Evolutionary conservation across 2,113 vertebrate genomes (phyloP).

Genomic region (Ranitomeya imitator): DNA sequence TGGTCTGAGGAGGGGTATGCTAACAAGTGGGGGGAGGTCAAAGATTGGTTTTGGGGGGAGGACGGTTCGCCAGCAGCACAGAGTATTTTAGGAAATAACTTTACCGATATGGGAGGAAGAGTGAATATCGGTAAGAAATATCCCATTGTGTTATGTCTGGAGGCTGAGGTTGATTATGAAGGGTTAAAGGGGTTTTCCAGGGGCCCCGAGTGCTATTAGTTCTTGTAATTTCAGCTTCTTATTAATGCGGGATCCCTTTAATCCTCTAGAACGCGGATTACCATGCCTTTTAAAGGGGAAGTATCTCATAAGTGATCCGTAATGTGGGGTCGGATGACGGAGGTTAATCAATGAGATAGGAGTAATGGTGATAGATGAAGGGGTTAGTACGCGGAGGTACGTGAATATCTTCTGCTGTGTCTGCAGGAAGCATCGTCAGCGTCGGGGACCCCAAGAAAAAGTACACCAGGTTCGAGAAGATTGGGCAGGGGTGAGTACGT

Average conservation of each 20-base stretch:
- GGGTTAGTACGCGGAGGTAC: background rate
- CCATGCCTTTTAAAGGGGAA: background rate
- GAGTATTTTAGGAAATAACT: background rate
- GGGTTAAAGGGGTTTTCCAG: background rate
- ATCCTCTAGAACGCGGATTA: background rate
- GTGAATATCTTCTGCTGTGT: background rate
- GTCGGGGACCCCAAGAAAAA: slow-evolving; percentile 96
- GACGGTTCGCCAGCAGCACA: background rate
- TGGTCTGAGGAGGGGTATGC: too few relatives aligned
- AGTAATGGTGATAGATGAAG: background rate
- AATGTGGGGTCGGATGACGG: background rate
- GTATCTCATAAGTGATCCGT: background rate
- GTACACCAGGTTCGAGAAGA: slow-evolving; percentile 94
- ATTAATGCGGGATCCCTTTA: background rate
- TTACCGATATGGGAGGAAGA: background rate
- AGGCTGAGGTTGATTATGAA: background rate
- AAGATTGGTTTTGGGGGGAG: background rate
- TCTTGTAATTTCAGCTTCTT: background rate
- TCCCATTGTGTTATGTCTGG: background rate
- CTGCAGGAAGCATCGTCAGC: slow-evolving; percentile 89
- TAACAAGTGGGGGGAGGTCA: too few relatives aligned
- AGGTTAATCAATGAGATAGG: background rate
- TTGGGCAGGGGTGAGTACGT: slow-evolving; percentile 90
- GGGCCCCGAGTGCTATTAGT: background rate
- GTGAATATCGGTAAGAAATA: background rate